These are phyloP conservation scores for Crocuta crocuta DNA, from an alignment of 2,113 vertebrate species.

Conservation along the genomic window DNA sequence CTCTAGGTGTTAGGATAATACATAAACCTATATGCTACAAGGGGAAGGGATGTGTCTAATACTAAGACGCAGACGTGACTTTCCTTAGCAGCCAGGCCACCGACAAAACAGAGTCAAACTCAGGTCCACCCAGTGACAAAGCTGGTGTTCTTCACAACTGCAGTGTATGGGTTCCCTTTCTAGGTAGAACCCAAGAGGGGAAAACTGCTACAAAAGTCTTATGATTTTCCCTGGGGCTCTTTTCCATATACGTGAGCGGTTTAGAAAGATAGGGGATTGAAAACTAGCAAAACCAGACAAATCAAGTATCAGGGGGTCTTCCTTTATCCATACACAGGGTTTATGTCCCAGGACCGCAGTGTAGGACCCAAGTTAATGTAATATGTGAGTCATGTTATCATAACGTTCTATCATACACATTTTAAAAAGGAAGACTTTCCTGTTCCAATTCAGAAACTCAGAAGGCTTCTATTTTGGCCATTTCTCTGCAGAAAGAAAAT, in stretches of 20 bases:
- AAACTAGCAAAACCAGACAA: not conserved
- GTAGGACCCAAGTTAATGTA: not conserved
- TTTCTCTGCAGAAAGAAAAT: slow-evolving; percentile 68
- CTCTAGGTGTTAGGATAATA: not conserved
- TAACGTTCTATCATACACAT: not conserved
- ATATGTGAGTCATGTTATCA: not conserved
- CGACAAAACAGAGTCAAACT: not conserved
- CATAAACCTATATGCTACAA: not conserved
- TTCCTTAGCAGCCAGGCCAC: not conserved
- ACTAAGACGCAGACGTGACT: not conserved
- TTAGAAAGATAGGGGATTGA: not conserved
- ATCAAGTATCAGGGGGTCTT: not conserved
- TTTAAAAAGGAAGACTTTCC: not conserved
- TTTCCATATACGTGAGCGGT: not conserved
- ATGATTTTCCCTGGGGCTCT: not conserved
- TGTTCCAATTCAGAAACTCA: not conserved
- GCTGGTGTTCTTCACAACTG: not conserved
- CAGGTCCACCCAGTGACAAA: not conserved
- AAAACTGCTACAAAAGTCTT: not conserved
- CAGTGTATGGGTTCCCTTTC: not conserved
- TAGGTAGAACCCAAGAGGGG: not conserved
- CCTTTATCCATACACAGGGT: not conserved
- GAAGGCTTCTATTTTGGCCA: not conserved
- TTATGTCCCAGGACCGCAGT: not conserved
- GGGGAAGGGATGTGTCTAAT: not conserved